phyloP scores from a whole-genome alignment of 2,797 vertebrate species.

The Pseudomugil tenellus region DNA sequence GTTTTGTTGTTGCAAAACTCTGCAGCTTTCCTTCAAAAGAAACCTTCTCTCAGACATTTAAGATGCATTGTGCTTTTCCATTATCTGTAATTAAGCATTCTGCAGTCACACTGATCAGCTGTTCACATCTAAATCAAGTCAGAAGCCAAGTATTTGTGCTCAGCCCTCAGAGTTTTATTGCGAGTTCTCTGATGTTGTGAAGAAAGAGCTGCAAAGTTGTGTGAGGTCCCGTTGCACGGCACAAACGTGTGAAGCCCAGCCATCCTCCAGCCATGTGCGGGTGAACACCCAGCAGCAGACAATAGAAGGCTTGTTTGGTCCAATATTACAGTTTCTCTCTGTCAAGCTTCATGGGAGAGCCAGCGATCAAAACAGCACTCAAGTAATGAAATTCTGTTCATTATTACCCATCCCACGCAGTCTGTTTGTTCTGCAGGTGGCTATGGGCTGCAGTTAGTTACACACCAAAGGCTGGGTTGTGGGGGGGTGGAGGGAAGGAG shows the following conservation, averaged over 20 bases:
- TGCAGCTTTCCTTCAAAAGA: constrained; percentile 17
- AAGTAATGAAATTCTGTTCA: constrained; percentile 38
- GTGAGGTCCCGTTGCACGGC: constrained; percentile 55
- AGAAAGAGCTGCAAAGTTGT: constrained; percentile 54
- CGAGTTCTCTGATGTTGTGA: constrained; percentile 33
- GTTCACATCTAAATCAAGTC: constrained; percentile 21
- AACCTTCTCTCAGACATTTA: neutral
- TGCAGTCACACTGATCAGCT: neutral
- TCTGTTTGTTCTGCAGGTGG: constrained; percentile 59
- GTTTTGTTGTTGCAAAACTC: constrained; percentile 44
- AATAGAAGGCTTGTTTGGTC: constrained; percentile 58
- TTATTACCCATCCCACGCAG: constrained; percentile 34
- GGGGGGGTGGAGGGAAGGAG: constrained; percentile 16
- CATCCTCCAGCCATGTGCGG: constrained; percentile 37
- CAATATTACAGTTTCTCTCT: constrained; percentile 22
- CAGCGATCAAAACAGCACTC: constrained; percentile 33
- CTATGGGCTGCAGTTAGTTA: constrained; percentile 39
- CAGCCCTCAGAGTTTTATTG: constrained; percentile 45
- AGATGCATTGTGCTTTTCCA: constrained; percentile 3
- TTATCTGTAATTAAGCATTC: constrained; percentile 13
- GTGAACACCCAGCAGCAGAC: constrained; percentile 56
- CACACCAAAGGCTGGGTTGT: constrained; percentile 31
- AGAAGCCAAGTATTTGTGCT: constrained; percentile 33
- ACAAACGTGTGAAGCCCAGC: constrained; percentile 50
- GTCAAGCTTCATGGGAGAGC: constrained; percentile 32